Evolutionary conservation across 2,888 invertebrate species (phyloP).

Genomic region (Heliconius erato): DNA sequence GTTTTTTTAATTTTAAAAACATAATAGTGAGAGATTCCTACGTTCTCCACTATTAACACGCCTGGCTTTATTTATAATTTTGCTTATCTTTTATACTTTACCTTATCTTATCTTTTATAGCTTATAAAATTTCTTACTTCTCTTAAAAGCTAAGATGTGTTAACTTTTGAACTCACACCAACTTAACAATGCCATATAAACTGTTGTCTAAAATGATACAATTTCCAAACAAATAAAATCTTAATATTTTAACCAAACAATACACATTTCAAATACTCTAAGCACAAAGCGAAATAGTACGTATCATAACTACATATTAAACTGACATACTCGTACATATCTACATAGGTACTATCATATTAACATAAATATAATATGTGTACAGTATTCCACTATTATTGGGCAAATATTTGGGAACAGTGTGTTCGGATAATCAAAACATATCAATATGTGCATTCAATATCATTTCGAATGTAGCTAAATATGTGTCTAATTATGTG

Average conservation of each 20-base stretch:
- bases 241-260: slow-evolving; percentile 17
- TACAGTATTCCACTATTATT: background rate
- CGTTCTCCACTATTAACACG: no score
- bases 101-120: no score
- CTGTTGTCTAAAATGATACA: background rate
- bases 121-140: no score
- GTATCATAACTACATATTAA: slow-evolving; percentile 15
- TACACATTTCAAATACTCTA: background rate
- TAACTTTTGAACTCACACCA: no score
- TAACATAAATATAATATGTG: background rate
- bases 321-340: no score
- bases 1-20: no score
- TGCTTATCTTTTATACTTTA: no score
- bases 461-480: background rate
- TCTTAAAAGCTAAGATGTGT: no score
- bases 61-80: no score
- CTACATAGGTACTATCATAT: background rate
- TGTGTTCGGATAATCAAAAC: slow-evolving; percentile 15
- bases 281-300: background rate
- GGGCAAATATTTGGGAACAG: slow-evolving; percentile 14
- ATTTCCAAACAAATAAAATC: background rate
- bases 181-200: background rate
- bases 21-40: no score
- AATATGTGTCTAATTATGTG: slow-evolving; percentile 14
- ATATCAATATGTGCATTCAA: slow-evolving; percentile 12